Base-by-base conservation (phyloP, 2,888 invertebrate genomes). In the Nemotelus nigrinus region DNA sequence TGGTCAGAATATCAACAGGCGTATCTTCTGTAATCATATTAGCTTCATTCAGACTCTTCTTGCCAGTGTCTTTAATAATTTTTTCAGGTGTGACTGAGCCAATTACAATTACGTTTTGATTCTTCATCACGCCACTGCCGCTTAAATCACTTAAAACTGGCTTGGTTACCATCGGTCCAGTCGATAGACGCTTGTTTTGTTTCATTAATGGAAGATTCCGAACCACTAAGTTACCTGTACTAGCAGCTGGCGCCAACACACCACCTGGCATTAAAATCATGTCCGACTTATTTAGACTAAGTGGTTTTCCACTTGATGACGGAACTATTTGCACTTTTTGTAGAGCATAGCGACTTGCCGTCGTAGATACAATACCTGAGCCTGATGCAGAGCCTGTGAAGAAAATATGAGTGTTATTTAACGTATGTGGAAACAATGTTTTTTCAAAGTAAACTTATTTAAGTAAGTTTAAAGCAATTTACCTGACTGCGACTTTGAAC, bases 11-110 rank as follows among this genome's bases (percentile, higher is more conserved):
- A 82, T 87, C 87, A 44, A 91, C 90, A 3, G 91, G 91, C 2
- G 91, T 90, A 81, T 91, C 91, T 82, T 89, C 88, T 6, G 91
- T 90, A 76, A 91, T 87, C 72, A 87, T 83, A 80, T 85, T 85
- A 5, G 65, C 44, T 76, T 74, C 74, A 39, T 57, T 67, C 5
- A 67, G 25, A 43, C 7, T 77, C 44, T 77, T 77, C 71, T 76
- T 67, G 0, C 79, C 74, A 53, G 58, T 47, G 74, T 60, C 63
- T 77, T 78, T 25, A 68, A 78, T 39, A 60, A 75, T 80, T 39
- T 79, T 80, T 48, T 71, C 80, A 55, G 78, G 80, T 68, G 78
- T 78, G 74, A 80, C 78, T 64, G 77, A 74, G 1, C 81, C 82
- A 64, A 82, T 81, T 43, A 82, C 82, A 63, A 82, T 80, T 6